Evolutionary conservation across 2,113 vertebrate genomes (phyloP).

Genomic region (Sylvicapra grimmia): DNA sequence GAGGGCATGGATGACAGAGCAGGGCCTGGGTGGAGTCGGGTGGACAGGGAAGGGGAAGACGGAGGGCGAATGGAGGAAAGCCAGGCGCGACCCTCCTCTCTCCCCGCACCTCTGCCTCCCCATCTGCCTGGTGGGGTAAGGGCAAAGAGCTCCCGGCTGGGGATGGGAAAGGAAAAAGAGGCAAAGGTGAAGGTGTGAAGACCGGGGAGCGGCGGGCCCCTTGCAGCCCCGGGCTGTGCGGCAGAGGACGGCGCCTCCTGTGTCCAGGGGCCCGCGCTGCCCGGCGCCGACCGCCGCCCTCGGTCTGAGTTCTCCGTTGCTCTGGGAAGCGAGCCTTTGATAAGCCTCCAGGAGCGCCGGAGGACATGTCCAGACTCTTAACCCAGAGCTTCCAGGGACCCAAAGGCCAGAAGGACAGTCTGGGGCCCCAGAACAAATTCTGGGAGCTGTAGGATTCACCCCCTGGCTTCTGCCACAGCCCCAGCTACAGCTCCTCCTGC

Average conservation of each 20-base stretch:
- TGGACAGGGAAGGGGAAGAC: neutral
- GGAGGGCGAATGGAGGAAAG: neutral
- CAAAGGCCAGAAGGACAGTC: neutral
- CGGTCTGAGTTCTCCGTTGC: neutral
- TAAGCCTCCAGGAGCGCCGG: neutral
- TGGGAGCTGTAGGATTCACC: too few relatives aligned
- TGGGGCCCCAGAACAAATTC: neutral
- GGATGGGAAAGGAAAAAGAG: neutral
- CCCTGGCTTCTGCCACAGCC: neutral
- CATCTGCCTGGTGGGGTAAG: neutral
- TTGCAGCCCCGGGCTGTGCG: fast-evolving
- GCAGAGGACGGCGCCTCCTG: neutral
- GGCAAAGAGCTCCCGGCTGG: neutral
- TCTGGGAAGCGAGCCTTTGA: neutral
- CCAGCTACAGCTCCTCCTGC: neutral
- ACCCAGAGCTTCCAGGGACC: neutral
- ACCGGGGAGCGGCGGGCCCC: neutral
- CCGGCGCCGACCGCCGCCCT: too few relatives aligned
- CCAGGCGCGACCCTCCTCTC: fast-evolving
- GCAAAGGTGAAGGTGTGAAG: neutral
- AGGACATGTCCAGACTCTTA: neutral
- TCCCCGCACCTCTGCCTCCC: neutral
- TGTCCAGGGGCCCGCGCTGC: neutral
- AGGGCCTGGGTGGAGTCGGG: neutral
- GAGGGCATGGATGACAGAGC: neutral